phyloP scores from a whole-genome alignment of 2,888 invertebrate genomes.

The Scaptomyza tumidula region DNA sequence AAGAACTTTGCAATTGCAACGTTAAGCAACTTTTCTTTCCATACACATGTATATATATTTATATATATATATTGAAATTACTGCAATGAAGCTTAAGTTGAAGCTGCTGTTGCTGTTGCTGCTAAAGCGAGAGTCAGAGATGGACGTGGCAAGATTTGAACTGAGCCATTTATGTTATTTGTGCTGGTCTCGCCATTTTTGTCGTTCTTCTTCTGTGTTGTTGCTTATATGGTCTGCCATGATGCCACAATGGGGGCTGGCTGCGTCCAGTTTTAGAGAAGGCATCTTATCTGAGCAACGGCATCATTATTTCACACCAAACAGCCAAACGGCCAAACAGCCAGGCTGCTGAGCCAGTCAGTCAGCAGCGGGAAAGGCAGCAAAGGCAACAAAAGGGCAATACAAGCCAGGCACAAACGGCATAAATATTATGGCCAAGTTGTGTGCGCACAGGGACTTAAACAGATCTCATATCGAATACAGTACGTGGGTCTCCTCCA shows the following conservation, averaged over 20 bases:
- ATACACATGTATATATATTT: neutral
- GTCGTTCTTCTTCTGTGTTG: conserved; percentile 8
- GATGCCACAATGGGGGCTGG: conserved; percentile 61
- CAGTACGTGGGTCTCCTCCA: conserved; percentile 52
- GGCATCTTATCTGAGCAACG: conserved; percentile 82
- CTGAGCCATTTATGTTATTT: conserved; percentile 68
- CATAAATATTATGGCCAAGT: conserved; percentile 75
- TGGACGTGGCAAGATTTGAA: conserved; percentile 51
- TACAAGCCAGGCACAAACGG: conserved; percentile 56
- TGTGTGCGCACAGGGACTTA: conserved; percentile 35
- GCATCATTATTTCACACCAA: conserved; percentile 84
- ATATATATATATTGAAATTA: conserved; percentile 13
- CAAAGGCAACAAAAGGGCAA: conserved; percentile 57
- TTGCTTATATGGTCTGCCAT: conserved; percentile 41
- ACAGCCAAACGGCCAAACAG: conserved; percentile 2
- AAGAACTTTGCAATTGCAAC: conserved; percentile 80
- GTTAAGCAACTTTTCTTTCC: conserved; percentile 9
- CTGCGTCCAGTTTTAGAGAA: conserved; percentile 63
- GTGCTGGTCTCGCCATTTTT: conserved; percentile 46
- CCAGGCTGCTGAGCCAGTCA: conserved; percentile 3
- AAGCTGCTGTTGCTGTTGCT: neutral
- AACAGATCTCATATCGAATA: conserved; percentile 75
- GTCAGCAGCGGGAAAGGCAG: conserved; percentile 6
- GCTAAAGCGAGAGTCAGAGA: neutral
- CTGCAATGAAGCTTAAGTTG: conserved; percentile 6